Conservation (phyloP, 2,797 vertebrate genomes). For the Epinephelus coioides region DNA sequence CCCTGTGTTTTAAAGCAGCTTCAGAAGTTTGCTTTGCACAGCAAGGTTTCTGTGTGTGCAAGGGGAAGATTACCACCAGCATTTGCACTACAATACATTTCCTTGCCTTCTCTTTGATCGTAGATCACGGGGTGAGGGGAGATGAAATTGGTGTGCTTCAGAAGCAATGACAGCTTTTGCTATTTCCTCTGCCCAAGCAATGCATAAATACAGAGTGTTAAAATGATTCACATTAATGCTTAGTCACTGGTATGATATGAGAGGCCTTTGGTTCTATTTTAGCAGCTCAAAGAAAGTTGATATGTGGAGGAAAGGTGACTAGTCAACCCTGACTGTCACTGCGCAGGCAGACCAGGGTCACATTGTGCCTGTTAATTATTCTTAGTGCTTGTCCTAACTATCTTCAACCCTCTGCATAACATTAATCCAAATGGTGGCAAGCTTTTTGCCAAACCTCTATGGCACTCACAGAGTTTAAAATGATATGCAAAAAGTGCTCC, state of each 20-base stretch:
- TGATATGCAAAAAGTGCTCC: neutral
- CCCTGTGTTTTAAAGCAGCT: constrained; percentile 25
- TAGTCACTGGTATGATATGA: constrained; percentile 15
- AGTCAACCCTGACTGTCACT: constrained; percentile 9
- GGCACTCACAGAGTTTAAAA: neutral
- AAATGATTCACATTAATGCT: constrained; percentile 14
- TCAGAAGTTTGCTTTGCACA: constrained; percentile 15
- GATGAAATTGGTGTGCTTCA: neutral
- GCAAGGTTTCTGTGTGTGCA: neutral
- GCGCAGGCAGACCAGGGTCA: constrained; percentile 1
- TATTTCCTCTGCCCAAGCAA: constrained; percentile 12
- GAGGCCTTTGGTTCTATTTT: constrained; percentile 52
- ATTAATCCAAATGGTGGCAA: neutral
- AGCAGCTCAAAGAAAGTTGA: constrained; percentile 47
- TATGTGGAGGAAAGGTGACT: constrained; percentile 55
- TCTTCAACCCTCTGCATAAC: constrained; percentile 3
- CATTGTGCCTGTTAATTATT: constrained; percentile 7
- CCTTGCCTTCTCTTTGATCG: constrained; percentile 5
- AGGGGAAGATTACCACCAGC: constrained; percentile 22
- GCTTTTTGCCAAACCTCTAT: neutral
- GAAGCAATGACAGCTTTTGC: constrained; percentile 10
- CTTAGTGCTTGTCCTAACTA: constrained; percentile 9
- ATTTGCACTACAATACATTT: constrained; percentile 21
- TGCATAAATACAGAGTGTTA: constrained; percentile 4
- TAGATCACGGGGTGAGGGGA: constrained; percentile 7